Evolutionary conservation across 2,797 vertebrate genomes (phyloP).

Genomic region (Sebastes trivittatus): DNA sequence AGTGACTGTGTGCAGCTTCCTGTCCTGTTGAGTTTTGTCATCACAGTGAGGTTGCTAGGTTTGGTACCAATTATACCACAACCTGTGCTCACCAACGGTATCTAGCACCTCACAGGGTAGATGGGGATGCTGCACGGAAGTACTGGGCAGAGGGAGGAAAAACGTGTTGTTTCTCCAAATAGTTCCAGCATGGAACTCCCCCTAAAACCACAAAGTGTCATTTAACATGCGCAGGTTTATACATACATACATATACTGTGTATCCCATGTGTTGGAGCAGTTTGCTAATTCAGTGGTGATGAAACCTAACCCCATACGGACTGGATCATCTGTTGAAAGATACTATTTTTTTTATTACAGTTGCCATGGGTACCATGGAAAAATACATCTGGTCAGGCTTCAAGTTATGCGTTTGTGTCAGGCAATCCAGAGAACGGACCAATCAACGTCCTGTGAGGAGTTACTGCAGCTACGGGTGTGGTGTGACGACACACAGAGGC

Average conservation of each 20-base stretch:
- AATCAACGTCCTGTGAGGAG: no score
- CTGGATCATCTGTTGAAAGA: not conserved
- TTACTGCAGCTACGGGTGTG: no score
- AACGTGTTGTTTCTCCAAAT: not conserved
- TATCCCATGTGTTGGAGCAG: not conserved
- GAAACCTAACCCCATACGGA: no score
- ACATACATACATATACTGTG: not conserved
- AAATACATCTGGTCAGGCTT: no score
- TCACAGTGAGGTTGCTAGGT: not conserved
- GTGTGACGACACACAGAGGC: no score
- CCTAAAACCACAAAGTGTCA: not conserved
- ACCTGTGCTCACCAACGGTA: not conserved
- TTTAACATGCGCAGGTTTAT: not conserved
- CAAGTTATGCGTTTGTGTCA: no score
- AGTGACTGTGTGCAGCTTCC: not conserved
- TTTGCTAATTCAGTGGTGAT: no score
- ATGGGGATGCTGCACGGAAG: not conserved
- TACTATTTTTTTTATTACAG: not conserved
- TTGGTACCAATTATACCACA: not conserved
- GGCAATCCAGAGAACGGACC: no score
- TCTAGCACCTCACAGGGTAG: not conserved
- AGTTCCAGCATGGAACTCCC: not conserved
- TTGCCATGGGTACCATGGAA: not conserved
- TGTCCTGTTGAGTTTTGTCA: not conserved
- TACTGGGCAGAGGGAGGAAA: not conserved